Base-by-base conservation (phyloP, 2,113 vertebrate genomes). In the Cygnus atratus region DNA sequence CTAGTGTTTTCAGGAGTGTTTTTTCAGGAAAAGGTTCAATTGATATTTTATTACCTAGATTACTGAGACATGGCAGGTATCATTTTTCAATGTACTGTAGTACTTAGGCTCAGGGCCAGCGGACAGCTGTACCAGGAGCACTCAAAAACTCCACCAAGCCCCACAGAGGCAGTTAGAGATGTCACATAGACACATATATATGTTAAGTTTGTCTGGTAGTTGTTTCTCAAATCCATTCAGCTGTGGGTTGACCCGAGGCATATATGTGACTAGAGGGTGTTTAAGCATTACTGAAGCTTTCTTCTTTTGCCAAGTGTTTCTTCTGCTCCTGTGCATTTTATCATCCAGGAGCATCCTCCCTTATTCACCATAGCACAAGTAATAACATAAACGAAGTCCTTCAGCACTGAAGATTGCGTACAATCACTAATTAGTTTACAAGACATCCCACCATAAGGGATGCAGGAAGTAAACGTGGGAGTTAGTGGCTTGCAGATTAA, bases 391-490 rank as follows among this genome's bases (percentile, higher is more conserved):
- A 52, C 39, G 89, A 74, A 48, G 17, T 44, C 78, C 81, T 91
- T 95, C 76, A 93, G 76, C 66, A 75, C 39, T 74, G 70, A 90
- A 78, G 84, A 52, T 96, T 95, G 86, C 90, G 59, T 88, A 24
- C 41, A 93, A 82, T 84, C 59, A 41, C 81, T 97, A 96, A 96
- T 96, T 97, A 97, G 78, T 78, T 96, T 5, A 92, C 84, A 90
- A 92, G 84, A 2, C 62, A 94, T 80, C 81, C 46, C 59, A 87
- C 67, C 67, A 79, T 85, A 55, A 54, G 73, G 72, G 68, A 87
- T 89, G 37, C 0, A 0, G 37, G 29, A 96, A 33, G 46, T 61
- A 88, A 61, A 88, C 55, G 18, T 74, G 43, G 87, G 81, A 96
- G 68, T 95, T 88, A 58, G 73, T 68, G 70, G 39, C 72, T 92